Evolutionary conservation across 2,888 invertebrate genomes (phyloP).

Genomic region (Melanargia galathea): DNA sequence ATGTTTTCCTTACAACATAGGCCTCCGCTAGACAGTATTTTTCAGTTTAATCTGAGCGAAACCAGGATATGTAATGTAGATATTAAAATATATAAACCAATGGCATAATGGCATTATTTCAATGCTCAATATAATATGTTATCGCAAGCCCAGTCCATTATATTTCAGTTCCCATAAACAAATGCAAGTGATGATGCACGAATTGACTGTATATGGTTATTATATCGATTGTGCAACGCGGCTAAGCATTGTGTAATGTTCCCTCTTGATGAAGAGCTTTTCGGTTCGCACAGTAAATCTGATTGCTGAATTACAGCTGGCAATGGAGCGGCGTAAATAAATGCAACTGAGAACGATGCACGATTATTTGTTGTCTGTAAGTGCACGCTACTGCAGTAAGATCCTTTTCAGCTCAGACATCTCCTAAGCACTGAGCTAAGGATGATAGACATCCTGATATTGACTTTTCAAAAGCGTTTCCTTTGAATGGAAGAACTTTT

Average conservation of each 20-base stretch:
- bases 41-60: no score
- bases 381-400: slow-evolving; percentile 5
- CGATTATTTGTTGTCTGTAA: slow-evolving; percentile 11
- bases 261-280: slow-evolving; percentile 25
- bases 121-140: not conserved
- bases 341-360: slow-evolving; percentile 18
- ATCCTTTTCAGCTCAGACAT: not conserved
- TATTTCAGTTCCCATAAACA: slow-evolving; percentile 55
- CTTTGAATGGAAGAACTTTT: no score
- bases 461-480: no score
- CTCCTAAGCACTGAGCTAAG: not conserved
- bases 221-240: slow-evolving; percentile 32
- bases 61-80: no score
- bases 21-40: no score
- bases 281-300: slow-evolving; percentile 61
- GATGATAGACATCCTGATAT: no score
- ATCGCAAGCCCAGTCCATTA: not conserved
- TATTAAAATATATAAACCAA: no score
- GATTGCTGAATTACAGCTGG: slow-evolving; percentile 49
- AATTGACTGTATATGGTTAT: slow-evolving; percentile 46
- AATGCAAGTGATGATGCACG: slow-evolving; percentile 69
- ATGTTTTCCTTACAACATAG: no score
- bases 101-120: not conserved
- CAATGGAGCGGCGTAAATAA: slow-evolving; percentile 10
- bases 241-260: slow-evolving; percentile 37